These are phyloP conservation scores for Agriotes lineatus DNA, from an alignment of 2,888 invertebrate genomes.

Conservation along the genomic window DNA sequence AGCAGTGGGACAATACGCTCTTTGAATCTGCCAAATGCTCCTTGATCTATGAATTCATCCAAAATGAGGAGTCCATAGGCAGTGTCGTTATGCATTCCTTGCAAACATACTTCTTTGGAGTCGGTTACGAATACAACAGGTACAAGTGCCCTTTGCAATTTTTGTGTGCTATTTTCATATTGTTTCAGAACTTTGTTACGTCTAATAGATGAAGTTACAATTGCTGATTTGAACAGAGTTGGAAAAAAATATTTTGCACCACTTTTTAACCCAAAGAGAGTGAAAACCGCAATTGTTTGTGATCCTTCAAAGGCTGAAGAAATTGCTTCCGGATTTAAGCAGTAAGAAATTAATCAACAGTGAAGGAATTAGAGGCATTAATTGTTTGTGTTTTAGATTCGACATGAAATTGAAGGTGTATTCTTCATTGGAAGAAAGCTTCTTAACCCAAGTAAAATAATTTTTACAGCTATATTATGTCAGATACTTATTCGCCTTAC, in stretches of 20 bases:
- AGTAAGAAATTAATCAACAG: constrained; percentile 50
- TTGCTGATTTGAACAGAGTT: constrained; percentile 74
- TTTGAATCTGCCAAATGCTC: constrained; percentile 89
- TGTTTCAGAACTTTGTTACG: constrained; percentile 73
- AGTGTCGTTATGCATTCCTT: constrained; percentile 80
- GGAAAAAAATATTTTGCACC: constrained; percentile 79
- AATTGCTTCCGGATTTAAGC: constrained; percentile 74
- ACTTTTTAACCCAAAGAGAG: constrained; percentile 73
- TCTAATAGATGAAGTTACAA: constrained; percentile 75
- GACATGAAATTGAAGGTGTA: constrained; percentile 71
- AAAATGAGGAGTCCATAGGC: constrained; percentile 83
- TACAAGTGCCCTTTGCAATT: constrained; percentile 55
- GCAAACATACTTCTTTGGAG: constrained; percentile 77
- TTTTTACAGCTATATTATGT: background rate
- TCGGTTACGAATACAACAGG: constrained; percentile 77
- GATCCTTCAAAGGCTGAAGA: constrained; percentile 81
- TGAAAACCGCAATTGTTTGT: constrained; percentile 81
- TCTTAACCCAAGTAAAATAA: constrained; percentile 60
- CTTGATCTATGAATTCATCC: constrained; percentile 87
- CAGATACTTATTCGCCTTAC: background rate
- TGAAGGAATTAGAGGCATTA: background rate
- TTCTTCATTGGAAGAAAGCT: constrained; percentile 74
- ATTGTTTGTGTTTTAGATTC: constrained; percentile 68
- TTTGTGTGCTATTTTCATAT: constrained; percentile 9
- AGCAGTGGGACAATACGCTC: constrained; percentile 79